phyloP scores from a whole-genome alignment of 2,888 invertebrate species.

The Folsomia candida region DNA sequence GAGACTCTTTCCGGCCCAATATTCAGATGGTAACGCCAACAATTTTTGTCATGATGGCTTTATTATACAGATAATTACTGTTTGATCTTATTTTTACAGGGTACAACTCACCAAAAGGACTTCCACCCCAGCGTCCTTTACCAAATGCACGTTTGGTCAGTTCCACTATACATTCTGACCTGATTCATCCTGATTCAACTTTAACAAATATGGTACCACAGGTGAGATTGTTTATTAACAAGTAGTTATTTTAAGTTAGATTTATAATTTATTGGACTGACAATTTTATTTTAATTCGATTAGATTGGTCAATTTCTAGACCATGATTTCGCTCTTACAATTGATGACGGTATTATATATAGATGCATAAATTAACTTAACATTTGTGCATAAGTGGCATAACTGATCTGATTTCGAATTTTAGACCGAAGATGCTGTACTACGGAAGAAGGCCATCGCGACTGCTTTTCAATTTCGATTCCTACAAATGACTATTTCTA shows the following conservation, averaged over 20 bases:
- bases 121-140: slow-evolving; percentile 24
- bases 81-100: slow-evolving; percentile 8
- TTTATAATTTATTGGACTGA: neutral
- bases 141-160: slow-evolving; percentile 39
- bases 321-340: slow-evolving; percentile 19
- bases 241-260: neutral
- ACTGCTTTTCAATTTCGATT: slow-evolving; percentile 45
- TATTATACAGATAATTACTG: neutral
- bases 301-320: slow-evolving; percentile 9
- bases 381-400: neutral
- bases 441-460: slow-evolving; percentile 31
- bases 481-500: slow-evolving; percentile 44
- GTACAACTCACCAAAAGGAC: slow-evolving; percentile 38
- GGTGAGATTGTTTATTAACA: slow-evolving; percentile 13
- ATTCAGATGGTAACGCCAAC: slow-evolving; percentile 6
- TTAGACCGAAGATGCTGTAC: slow-evolving; percentile 40
- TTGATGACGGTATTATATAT: neutral
- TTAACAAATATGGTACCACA: slow-evolving; percentile 45
- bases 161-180: slow-evolving; percentile 37
- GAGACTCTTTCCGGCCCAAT: slow-evolving; percentile 8
- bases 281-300: neutral
- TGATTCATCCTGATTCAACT: slow-evolving; percentile 27
- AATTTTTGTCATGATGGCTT: neutral
- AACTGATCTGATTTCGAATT: neutral
- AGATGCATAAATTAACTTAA: no score